Base-by-base conservation (phyloP, 2,888 invertebrate species). In the Luffia ferchaultella region DNA sequence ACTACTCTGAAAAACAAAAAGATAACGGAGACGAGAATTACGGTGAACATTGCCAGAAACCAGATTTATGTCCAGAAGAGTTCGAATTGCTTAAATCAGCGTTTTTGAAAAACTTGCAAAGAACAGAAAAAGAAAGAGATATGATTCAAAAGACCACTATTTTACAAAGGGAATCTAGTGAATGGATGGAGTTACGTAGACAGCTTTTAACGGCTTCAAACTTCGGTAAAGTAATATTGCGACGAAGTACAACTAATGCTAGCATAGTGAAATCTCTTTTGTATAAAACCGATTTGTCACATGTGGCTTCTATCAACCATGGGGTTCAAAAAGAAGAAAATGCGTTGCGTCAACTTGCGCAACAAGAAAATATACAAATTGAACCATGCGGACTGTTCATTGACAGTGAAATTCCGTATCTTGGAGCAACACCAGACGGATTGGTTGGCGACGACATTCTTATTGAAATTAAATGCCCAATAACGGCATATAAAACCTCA, bases 181-280 rank as follows among this genome's bases (percentile, higher is more conserved):
- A 49, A 42, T 54, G 52, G 53, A 19, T 54, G 16, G 52, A 52
- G 18, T 18, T 49, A 18, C 49, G 55, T 16, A 45, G 52, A 44
- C 45, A 43, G 9, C 12, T 53, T 19, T 42, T 55, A 19, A 55
- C 53, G 16, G 50, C 51, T 16, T 49, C 51, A 30, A 30, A 30
- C 30, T 30, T 30, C 12, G 30, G 30, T 12, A 30, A 12, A 30
- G 2, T 41, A 15, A 43, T 51, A 15, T 41, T 48, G 42, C 42
- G 44, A 41, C 2, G 15, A 15, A 9, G 42, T 12, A 46, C 20
- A 2, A 53, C 43, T 42, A 46, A 47, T 18, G 42, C 20, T 15
- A 18, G 17, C 30, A n/a, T 51, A 1, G 51, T 53, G 2, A 49
- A 49, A 49, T 42, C 16, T 2, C 15, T 49, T 12, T 18, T 49